phyloP scores from a whole-genome alignment of 2,888 invertebrate genomes.

The Hirtodrosophila cameraria region DNA sequence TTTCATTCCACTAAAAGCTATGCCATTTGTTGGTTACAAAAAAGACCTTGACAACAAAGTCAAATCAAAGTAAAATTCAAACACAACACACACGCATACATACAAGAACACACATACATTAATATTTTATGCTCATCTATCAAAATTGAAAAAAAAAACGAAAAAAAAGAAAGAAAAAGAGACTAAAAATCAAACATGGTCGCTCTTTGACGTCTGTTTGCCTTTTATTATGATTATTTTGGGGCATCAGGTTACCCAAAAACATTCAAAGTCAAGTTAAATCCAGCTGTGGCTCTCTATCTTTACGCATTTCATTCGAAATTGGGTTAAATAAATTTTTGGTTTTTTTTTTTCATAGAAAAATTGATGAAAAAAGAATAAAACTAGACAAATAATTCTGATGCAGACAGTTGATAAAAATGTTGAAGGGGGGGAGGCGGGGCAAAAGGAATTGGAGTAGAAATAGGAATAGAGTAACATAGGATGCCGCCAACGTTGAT shows the following conservation, averaged over 20 bases:
- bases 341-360: slow-evolving; percentile 8
- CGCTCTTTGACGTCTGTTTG: slow-evolving; percentile 22
- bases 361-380: slow-evolving; percentile 38
- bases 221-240: slow-evolving; percentile 18
- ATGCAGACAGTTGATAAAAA: slow-evolving; percentile 40
- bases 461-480: slow-evolving; percentile 7
- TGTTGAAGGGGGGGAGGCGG: background rate
- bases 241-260: slow-evolving; percentile 36
- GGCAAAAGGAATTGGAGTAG: background rate
- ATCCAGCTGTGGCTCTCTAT: slow-evolving; percentile 5
- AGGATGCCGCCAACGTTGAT: slow-evolving; percentile 49
- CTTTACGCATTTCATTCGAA: slow-evolving; percentile 47
- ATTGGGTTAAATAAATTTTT: slow-evolving; percentile 59
- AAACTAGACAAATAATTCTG: slow-evolving; percentile 53
- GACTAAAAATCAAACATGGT: slow-evolving; percentile 50
- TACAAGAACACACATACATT: slow-evolving; percentile 35
- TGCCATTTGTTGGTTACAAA: slow-evolving; percentile 16
- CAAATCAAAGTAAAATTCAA: slow-evolving; percentile 24
- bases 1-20: slow-evolving; percentile 10
- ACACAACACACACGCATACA: slow-evolving; percentile 6
- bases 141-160: slow-evolving; percentile 44
- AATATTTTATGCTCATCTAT: slow-evolving; percentile 75
- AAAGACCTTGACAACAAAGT: slow-evolving; percentile 58
- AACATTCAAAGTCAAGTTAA: slow-evolving; percentile 30
- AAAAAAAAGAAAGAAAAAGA: slow-evolving; percentile 12